Evolutionary conservation across 2,113 vertebrate genomes (phyloP).

Genomic region (Sula dactylatra): DNA sequence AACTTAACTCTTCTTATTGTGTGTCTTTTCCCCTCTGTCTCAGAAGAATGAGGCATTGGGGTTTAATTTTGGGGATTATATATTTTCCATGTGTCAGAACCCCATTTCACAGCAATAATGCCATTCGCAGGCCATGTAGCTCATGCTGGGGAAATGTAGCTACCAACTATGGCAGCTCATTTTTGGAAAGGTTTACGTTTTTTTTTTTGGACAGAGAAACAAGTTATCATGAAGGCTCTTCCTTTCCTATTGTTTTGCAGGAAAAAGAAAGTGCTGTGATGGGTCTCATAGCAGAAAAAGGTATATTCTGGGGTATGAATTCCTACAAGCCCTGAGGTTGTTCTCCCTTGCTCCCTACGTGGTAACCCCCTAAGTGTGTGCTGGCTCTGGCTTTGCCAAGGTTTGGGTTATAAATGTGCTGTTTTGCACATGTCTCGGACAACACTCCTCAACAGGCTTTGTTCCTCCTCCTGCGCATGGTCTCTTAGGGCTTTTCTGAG

Average conservation of each 20-base stretch:
- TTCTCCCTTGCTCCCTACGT: fast-evolving
- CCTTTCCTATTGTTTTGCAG: neutral
- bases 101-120: neutral
- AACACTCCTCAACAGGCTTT: neutral
- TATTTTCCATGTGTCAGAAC: neutral
- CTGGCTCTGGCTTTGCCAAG: neutral
- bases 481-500: neutral
- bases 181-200: neutral
- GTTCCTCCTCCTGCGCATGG: neutral
- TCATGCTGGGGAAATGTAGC: neutral
- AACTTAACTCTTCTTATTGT: neutral
- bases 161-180: neutral
- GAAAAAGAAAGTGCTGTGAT: neutral
- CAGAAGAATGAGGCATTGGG: neutral
- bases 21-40: neutral
- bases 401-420: neutral
- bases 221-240: neutral
- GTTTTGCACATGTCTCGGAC: neutral
- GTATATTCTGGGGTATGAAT: neutral
- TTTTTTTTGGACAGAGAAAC: neutral
- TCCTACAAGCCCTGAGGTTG: neutral
- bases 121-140: neutral
- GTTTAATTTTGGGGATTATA: neutral
- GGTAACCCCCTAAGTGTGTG: too few species aligned
- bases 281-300: neutral